Percentiles rank a stretch among this genome's conserved stretches.
phyloP scores from a whole-genome alignment of 2,797 vertebrate genomes.

The Tenualosa ilisha region DNA sequence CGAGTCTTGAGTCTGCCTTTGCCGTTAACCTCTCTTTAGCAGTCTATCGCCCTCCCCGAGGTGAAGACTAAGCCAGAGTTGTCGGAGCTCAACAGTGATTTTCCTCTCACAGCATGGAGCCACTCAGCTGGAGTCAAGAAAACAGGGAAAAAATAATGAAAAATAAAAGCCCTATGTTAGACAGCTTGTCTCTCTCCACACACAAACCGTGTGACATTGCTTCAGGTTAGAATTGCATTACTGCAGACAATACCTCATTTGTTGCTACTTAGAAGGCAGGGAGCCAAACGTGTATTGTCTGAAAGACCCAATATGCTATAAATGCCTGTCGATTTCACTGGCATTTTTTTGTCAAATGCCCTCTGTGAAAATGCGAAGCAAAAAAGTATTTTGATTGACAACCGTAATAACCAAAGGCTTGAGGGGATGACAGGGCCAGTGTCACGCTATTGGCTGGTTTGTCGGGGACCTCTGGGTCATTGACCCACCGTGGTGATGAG shows the following conservation, averaged over 20 bases:
- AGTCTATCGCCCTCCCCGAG: not conserved
- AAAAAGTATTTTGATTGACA: conserved; percentile 24
- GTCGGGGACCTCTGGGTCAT: conserved; percentile 19
- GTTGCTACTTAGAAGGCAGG: not conserved
- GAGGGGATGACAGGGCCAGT: conserved; percentile 7
- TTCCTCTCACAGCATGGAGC: conserved; percentile 6
- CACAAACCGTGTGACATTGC: not conserved
- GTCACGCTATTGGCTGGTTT: conserved; percentile 6
- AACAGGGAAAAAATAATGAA: not conserved
- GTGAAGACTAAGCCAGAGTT: conserved; percentile 10
- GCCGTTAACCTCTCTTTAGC: conserved; percentile 20
- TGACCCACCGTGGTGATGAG: conserved; percentile 43
- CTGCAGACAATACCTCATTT: not conserved
- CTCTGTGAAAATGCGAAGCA: conserved; percentile 10
- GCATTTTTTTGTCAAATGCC: not conserved
- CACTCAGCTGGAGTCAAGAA: conserved; percentile 5
- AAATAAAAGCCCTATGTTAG: not conserved
- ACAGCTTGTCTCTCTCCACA: not conserved
- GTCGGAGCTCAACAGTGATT: conserved; percentile 18
- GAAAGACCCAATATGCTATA: not conserved
- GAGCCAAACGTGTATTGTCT: not conserved
- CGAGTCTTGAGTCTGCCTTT: not conserved
- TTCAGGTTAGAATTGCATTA: not conserved
- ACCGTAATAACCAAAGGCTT: conserved; percentile 8
- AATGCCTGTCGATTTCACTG: not conserved